These are phyloP conservation scores for Falco columbarius DNA, from an alignment of 2,797 vertebrate genomes.

Conservation along the genomic window DNA sequence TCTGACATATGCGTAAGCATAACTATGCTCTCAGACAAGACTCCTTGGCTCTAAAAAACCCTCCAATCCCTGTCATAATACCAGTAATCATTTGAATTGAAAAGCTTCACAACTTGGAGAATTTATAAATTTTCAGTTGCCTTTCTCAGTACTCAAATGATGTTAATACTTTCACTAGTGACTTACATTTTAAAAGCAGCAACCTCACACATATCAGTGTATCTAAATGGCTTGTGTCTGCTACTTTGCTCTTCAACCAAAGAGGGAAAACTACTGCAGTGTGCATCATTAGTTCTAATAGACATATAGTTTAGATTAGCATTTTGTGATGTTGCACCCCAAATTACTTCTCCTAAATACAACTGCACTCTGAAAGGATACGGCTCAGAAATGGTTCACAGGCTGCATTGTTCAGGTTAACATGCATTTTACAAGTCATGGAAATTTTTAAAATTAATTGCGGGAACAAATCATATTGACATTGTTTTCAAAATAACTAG, in stretches of 20 bases:
- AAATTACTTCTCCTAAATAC: not conserved
- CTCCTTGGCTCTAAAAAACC: not conserved
- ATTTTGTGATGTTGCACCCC: not conserved
- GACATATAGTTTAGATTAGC: not conserved
- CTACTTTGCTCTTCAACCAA: not conserved
- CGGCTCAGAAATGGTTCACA: not conserved
- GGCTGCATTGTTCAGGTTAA: not conserved
- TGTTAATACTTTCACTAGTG: not conserved
- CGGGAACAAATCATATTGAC: not conserved
- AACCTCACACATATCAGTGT: not conserved
- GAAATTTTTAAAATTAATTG: not conserved
- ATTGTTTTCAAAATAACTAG: not conserved
- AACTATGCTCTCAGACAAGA: not conserved
- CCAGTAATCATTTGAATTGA: not conserved
- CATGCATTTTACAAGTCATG: not conserved
- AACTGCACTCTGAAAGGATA: not conserved
- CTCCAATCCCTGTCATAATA: not conserved
- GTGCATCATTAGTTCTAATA: not conserved
- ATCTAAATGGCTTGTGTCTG: not conserved
- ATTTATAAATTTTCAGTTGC: not conserved
- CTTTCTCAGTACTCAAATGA: not conserved
- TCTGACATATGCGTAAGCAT: not conserved
- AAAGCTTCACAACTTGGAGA: not conserved
- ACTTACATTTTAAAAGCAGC: not conserved
- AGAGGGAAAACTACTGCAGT: not conserved